A percentile compares a stretch with the other conserved stretches of the same genome.
Conservation (phyloP, 2,797 vertebrate genomes). For the Sebastes nivosus region DNA sequence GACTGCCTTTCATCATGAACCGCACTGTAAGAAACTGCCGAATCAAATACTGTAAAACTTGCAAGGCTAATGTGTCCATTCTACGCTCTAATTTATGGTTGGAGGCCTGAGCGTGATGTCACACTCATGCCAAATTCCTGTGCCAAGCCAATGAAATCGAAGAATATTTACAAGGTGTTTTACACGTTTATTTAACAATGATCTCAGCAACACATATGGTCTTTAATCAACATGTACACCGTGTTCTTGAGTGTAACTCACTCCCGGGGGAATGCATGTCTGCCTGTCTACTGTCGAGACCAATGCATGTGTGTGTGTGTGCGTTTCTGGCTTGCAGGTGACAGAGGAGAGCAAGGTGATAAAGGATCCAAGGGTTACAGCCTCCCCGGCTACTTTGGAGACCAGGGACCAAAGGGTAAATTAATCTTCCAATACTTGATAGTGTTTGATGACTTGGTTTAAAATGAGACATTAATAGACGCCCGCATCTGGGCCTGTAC, state of each 20-base stretch:
- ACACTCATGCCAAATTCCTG: conserved; percentile 18
- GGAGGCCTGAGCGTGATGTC: conserved; percentile 39
- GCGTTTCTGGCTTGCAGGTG: conserved; percentile 70
- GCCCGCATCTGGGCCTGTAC: conserved; percentile 16
- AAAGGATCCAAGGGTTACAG: conserved; percentile 75
- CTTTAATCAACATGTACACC: conserved; percentile 45
- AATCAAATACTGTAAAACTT: conserved; percentile 26
- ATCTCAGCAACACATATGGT: conserved; percentile 58
- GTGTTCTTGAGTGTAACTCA: conserved; percentile 13
- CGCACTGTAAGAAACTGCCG: background rate
- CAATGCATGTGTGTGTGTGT: conserved; percentile 1
- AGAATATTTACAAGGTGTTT: conserved; percentile 65
- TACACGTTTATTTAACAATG: conserved; percentile 55
- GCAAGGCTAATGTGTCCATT: background rate
- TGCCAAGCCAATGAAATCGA: conserved; percentile 51
- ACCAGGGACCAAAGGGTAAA: conserved; percentile 77
- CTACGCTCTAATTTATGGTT: conserved; percentile 29
- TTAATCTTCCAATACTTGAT: background rate
- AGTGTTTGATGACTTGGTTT: conserved; percentile 11
- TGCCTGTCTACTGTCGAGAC: conserved; percentile 2
- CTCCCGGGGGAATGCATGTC: background rate
- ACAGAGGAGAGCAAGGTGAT: conserved; percentile 77
- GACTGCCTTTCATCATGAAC: background rate
- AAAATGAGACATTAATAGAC: background rate
- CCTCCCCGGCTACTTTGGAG: conserved; percentile 74